phyloP scores from a whole-genome alignment of 2,888 invertebrate species.

The Teleiodes luculella region DNA sequence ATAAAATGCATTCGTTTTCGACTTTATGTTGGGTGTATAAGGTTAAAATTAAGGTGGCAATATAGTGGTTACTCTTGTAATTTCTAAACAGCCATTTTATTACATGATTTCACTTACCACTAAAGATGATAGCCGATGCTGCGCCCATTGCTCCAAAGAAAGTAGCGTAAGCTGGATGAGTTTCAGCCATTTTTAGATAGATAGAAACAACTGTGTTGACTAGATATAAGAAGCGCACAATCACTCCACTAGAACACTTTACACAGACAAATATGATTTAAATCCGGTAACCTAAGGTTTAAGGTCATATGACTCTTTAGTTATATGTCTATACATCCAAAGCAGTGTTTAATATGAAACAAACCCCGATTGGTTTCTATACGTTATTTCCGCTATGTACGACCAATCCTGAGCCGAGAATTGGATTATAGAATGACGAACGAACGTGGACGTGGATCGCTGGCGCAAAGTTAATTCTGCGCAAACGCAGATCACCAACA shows the following conservation, averaged over 20 bases:
- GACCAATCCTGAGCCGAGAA: constrained; percentile 75
- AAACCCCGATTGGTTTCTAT: constrained; percentile 76
- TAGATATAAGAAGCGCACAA: constrained; percentile 86
- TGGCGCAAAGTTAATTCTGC: constrained; percentile 61
- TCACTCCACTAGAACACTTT: constrained; percentile 90
- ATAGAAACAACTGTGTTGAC: constrained; percentile 82
- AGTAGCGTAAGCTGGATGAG: constrained; percentile 94
- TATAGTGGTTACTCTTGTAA: constrained; percentile 57
- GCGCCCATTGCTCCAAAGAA: constrained; percentile 99
- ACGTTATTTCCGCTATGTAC: constrained; percentile 67
- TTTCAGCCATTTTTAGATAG: constrained; percentile 79
- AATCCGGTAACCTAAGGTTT: constrained; percentile 80
- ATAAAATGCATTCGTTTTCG: no score
- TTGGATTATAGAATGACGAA: constrained; percentile 76
- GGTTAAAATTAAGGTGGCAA: constrained; percentile 15
- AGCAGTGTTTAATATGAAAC: constrained; percentile 75
- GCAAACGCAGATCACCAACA: constrained; percentile 56
- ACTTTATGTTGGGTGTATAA: no score
- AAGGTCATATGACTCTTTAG: constrained; percentile 93
- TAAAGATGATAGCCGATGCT: constrained; percentile 99
- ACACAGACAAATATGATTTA: constrained; percentile 92
- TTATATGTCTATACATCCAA: constrained; percentile 79
- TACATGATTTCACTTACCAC: constrained; percentile 87
- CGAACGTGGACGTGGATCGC: constrained; percentile 74
- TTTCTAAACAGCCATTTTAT: constrained; percentile 62